Evolutionary conservation across 2,888 invertebrate genomes (phyloP).

Genomic region (Metopia argyrocephala): DNA sequence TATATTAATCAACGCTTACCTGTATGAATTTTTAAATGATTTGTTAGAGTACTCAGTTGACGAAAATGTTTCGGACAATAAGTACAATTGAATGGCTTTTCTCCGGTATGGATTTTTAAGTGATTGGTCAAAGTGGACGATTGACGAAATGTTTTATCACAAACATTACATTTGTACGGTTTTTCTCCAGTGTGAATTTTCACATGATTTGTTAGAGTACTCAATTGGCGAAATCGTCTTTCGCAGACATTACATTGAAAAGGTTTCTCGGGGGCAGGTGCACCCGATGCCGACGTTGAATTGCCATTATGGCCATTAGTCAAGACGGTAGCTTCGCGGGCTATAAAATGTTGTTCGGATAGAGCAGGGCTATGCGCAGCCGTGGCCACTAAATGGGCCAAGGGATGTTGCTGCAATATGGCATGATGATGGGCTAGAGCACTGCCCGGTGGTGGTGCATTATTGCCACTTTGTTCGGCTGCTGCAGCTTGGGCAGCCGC

Average conservation of each 20-base stretch:
- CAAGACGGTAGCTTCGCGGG: conserved; percentile 68
- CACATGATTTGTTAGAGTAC: conserved; percentile 78
- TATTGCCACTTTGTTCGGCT: conserved; percentile 69
- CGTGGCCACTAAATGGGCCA: conserved; percentile 73
- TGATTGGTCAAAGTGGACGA: conserved; percentile 79
- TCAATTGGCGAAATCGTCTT: conserved; percentile 78
- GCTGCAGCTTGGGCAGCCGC: conserved; percentile 76
- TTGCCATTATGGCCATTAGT: conserved; percentile 67
- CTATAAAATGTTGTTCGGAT: conserved; percentile 71
- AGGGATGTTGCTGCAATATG: conserved; percentile 70
- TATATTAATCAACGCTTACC: conserved; percentile 67
- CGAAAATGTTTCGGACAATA: conserved; percentile 79
- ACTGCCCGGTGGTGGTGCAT: conserved; percentile 68
- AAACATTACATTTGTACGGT: conserved; percentile 78
- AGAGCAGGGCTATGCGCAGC: conserved; percentile 73
- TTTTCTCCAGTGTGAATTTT: conserved; percentile 79
- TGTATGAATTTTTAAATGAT: conserved; percentile 79
- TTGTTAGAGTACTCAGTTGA: conserved; percentile 78
- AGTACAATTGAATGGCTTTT: conserved; percentile 78
- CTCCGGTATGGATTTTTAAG: conserved; percentile 79
- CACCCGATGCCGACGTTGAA: conserved; percentile 60
- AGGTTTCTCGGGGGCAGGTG: conserved; percentile 76
- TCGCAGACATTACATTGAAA: conserved; percentile 79
- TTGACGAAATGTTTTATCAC: conserved; percentile 79
- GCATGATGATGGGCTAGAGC: conserved; percentile 63